Evolutionary conservation across 1,140 invertebrate genomes (phyloP).

Genomic region (Triops cancriformis): DNA sequence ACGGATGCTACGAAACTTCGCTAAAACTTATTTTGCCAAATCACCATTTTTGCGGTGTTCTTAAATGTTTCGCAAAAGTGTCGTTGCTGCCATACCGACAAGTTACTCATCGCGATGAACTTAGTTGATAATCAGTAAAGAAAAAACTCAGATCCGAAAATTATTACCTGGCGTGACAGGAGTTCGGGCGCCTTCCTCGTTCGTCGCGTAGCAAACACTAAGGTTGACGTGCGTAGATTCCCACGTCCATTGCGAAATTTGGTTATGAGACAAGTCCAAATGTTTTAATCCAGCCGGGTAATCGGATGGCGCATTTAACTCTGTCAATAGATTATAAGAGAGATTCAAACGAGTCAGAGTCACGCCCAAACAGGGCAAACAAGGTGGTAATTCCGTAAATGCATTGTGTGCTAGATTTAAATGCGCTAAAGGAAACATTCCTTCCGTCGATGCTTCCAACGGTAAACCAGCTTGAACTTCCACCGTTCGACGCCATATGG

Average conservation of each 20-base stretch:
- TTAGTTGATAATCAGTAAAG: too few relatives aligned
- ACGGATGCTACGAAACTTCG: too few relatives aligned
- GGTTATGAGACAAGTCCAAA: conserved; percentile 86
- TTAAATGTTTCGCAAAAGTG: too few relatives aligned
- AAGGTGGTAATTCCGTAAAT: neutral
- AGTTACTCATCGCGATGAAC: too few relatives aligned
- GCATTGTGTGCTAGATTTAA: neutral
- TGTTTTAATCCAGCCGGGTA: conserved; percentile 82
- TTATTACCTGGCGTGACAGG: conserved; percentile 26
- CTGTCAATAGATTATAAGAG: conserved; percentile 33
- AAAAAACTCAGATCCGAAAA: too few relatives aligned
- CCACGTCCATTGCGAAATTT: conserved; percentile 71
- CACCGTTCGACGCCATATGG: neutral
- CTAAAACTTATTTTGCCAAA: too few relatives aligned
- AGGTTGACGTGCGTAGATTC: conserved; percentile 46
- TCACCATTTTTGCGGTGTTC: too few relatives aligned
- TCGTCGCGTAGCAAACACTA: conserved; percentile 53
- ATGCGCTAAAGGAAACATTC: neutral
- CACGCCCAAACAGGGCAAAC: neutral
- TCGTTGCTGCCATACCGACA: too few relatives aligned
- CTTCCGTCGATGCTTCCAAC: neutral
- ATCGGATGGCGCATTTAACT: conserved; percentile 78
- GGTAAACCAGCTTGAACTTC: neutral
- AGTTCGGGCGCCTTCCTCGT: conserved; percentile 33
- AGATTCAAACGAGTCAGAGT: neutral